These are phyloP conservation scores for Acrossocheilus fasciatus DNA, from an alignment of 2,797 vertebrate species.

Conservation along the genomic window DNA sequence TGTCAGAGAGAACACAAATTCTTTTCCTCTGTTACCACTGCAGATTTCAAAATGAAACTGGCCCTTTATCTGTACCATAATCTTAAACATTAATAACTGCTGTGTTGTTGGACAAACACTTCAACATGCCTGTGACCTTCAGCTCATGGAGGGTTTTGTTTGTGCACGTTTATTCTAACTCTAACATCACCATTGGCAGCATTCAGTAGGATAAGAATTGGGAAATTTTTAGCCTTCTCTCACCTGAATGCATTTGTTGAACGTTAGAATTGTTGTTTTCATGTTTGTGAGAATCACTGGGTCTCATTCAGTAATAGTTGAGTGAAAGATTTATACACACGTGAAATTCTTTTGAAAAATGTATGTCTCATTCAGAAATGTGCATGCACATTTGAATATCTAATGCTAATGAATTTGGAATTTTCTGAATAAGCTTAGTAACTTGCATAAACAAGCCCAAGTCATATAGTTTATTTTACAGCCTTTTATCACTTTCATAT, in stretches of 20 bases:
- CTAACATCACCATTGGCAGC: not conserved
- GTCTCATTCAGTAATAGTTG: not conserved
- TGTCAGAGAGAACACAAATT: slow-evolving; percentile 21
- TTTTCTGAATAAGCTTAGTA: too few species aligned
- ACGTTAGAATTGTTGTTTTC: not conserved
- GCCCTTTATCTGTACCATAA: not conserved
- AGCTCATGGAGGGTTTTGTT: slow-evolving; percentile 5
- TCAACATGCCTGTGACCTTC: slow-evolving; percentile 18
- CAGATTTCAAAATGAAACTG: not conserved
- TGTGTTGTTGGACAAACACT: slow-evolving; percentile 7
- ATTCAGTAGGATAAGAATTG: not conserved
- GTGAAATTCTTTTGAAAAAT: not conserved
- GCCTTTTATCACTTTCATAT: too few species aligned
- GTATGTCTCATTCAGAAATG: not conserved
- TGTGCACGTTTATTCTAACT: not conserved
- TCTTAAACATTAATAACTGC: not conserved
- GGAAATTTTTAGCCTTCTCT: not conserved
- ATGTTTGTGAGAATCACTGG: not conserved
- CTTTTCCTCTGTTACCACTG: not conserved
- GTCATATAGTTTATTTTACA: too few species aligned
- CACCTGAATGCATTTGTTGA: slow-evolving; percentile 5
- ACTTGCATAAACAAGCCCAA: too few species aligned
- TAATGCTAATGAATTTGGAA: not conserved
- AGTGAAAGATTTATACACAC: not conserved
- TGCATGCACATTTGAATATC: not conserved